Base-by-base conservation (phyloP, 2,797 vertebrate genomes). In the Scarus forsteni region DNA sequence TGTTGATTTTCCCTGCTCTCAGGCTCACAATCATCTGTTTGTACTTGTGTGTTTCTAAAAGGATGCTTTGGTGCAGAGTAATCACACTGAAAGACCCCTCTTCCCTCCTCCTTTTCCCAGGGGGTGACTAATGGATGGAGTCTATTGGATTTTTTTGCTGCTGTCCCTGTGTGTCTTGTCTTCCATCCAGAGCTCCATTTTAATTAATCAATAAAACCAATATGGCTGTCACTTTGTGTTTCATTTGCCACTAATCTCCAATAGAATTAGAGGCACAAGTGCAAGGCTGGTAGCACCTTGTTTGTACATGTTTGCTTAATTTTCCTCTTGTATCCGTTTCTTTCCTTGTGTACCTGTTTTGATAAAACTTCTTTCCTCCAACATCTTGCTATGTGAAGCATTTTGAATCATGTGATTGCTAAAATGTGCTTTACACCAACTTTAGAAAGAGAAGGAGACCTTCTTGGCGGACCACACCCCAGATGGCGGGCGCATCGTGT, bases 391-490 rank as follows among this genome's bases (percentile, higher is more conserved):
- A 4, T 27, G 27, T 27, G 27, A 27, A 27, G 4, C 27, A 27
- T 27, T 27, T 27, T 27, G 27, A 27, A 27, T 27, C 27, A 4
- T 4, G 27, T 27, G 2, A 27, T 27, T 27, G 27, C 27, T 27
- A 27, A 27, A 27, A 27, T 27, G 4, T 27, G 27, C 27, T 27
- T 27, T 27, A 27, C 27, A 27, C 27, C 4, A 27, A 27, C 27
- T 27, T 55, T 80, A 95, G 94, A 92, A 71, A 66, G 92, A 91
- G 60, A 91, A 70, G 49, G 94, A 95, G 85, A 89, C 85, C 63
- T 91, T 93, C 74, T 60, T 85, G 42, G 35, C 57, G 1, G 82
- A 89, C 73, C 87, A 89, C 77, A 62, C 88, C 75, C 89, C 89
- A 4, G 90, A 80, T 0, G 80, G 58, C 0, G 81, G 70, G 19